These are phyloP conservation scores for Ranitomeya variabilis DNA, from an alignment of 2,113 vertebrate genomes.

Conservation along the genomic window DNA sequence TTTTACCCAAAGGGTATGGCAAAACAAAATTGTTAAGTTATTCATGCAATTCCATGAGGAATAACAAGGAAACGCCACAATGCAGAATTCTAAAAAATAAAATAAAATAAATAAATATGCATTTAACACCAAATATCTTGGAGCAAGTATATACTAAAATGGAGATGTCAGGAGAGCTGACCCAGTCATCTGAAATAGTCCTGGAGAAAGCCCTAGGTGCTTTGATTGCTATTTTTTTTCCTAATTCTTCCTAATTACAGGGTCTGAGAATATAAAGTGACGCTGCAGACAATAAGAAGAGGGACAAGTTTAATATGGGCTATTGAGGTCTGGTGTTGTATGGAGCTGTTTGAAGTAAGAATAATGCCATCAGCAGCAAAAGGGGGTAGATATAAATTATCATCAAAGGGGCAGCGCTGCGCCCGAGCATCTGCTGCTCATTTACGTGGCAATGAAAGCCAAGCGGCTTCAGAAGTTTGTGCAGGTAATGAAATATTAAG, in stretches of 20 bases:
- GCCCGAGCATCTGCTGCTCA: slow-evolving; percentile 48
- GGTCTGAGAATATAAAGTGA: neutral
- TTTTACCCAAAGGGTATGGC: too few relatives aligned
- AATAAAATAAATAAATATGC: neutral
- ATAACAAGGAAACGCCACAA: too few relatives aligned
- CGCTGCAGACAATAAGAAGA: neutral
- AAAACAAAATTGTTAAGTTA: too few relatives aligned
- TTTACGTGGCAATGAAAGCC: slow-evolving; percentile 38
- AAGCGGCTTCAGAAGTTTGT: neutral
- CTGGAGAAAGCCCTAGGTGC: neutral
- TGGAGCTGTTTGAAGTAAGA: slow-evolving; percentile 4
- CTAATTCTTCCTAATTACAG: slow-evolving; percentile 1
- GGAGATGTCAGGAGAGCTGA: too few relatives aligned
- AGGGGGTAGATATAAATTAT: too few relatives aligned
- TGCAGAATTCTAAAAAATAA: neutral
- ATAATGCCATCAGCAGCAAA: too few relatives aligned
- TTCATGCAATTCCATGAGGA: too few relatives aligned
- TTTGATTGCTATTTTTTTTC: neutral
- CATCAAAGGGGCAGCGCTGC: slow-evolving; percentile 40
- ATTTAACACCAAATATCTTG: neutral
- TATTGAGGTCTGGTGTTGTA: neutral
- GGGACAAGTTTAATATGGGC: slow-evolving; percentile 17
- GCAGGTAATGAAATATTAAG: slow-evolving; percentile 44
- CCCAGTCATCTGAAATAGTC: too few relatives aligned
- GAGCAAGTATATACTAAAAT: too few relatives aligned